Conservation (phyloP, 2,888 invertebrate genomes). For the Phasia obesa region DNA sequence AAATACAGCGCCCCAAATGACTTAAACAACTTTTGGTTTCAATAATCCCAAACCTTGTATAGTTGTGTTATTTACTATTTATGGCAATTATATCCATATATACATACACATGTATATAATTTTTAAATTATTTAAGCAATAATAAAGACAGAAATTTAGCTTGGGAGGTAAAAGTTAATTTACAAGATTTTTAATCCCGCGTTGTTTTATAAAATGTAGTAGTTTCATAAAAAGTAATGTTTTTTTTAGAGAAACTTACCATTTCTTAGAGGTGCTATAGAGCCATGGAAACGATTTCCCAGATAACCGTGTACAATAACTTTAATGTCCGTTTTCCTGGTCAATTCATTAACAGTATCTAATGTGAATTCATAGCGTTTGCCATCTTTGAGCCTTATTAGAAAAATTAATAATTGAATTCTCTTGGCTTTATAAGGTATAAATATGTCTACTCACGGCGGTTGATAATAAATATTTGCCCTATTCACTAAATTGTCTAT, state of each 20-base stretch:
- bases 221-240: no score
- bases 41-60: no score
- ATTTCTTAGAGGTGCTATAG: constrained; percentile 77
- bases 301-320: constrained; percentile 80
- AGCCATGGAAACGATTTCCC: constrained; percentile 77
- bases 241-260: constrained; percentile 72
- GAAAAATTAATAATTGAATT: not conserved
- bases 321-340: constrained; percentile 75
- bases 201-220: no score
- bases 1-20: no score
- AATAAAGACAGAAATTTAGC: no score
- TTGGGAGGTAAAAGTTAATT: no score
- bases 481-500: constrained; percentile 48
- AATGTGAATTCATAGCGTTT: constrained; percentile 73
- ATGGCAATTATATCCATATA: no score
- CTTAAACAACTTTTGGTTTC: no score
- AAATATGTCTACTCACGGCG: constrained; percentile 71
- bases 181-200: no score
- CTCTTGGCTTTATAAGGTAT: not conserved
- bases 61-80: no score
- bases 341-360: constrained; percentile 70
- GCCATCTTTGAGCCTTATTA: constrained; percentile 55
- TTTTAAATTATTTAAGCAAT: no score
- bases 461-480: constrained; percentile 75
- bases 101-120: no score